A percentile compares a stretch with the other conserved stretches of the same genome.
These are phyloP conservation scores for Periophthalmodon schlosseri DNA, from an alignment of 2,113 vertebrate species.

Conservation along the genomic window DNA sequence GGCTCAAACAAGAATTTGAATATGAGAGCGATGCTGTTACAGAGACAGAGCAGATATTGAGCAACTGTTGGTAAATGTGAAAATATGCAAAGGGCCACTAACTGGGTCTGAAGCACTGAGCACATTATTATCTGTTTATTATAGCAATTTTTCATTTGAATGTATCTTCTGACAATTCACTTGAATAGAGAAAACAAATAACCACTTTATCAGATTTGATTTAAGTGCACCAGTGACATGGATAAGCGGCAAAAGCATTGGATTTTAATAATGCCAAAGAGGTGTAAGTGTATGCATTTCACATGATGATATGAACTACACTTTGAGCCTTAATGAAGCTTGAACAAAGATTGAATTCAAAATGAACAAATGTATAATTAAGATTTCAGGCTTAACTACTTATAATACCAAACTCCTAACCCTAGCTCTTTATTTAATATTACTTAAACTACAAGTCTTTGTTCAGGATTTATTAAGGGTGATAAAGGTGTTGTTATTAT, in stretches of 20 bases:
- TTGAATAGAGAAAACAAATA: background rate
- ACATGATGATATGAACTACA: background rate
- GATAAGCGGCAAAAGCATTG: background rate
- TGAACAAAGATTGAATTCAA: too few relatives aligned
- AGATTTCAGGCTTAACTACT: too few relatives aligned
- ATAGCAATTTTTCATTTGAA: conserved; percentile 6
- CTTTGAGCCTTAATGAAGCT: too few relatives aligned
- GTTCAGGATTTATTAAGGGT: too few relatives aligned
- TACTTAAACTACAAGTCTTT: too few relatives aligned
- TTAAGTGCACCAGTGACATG: background rate
- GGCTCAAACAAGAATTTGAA: conserved; percentile 60
- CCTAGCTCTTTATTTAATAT: too few relatives aligned
- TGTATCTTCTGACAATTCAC: conserved; percentile 8
- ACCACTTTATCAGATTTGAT: background rate
- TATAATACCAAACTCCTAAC: too few relatives aligned
- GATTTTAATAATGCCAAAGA: background rate
- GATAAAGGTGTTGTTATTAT: too few relatives aligned
- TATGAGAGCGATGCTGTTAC: conserved; percentile 49
- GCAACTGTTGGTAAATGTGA: conserved; percentile 27
- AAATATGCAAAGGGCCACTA: conserved; percentile 33
- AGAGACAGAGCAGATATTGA: conserved; percentile 18
- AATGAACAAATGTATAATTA: too few relatives aligned
- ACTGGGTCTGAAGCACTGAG: conserved; percentile 24
- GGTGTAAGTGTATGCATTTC: background rate
- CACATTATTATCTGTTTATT: conserved; percentile 5